These are phyloP conservation scores for Caenorhabditis sp. DNA, from an alignment of 2,888 invertebrate genomes.

Conservation along the genomic window DNA sequence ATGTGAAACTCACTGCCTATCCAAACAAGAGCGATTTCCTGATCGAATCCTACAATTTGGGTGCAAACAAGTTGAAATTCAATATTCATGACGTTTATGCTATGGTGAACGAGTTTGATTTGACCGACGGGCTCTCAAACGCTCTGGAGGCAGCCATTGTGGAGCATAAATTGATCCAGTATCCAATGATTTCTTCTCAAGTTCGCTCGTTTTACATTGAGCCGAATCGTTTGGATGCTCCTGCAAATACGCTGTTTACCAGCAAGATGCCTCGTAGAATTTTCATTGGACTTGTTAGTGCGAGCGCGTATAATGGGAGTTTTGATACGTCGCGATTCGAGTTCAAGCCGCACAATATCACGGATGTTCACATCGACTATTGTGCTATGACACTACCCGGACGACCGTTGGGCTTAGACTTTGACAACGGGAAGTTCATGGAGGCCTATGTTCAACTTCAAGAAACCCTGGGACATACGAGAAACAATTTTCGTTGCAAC, in stretches of 20 bases:
- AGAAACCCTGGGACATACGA: background rate
- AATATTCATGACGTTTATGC: background rate
- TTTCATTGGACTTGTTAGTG: background rate
- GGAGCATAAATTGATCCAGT: background rate
- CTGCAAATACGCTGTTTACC: background rate
- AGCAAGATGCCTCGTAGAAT: background rate
- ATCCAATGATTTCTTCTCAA: background rate
- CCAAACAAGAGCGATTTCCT: constrained; percentile 5
- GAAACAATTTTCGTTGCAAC: background rate
- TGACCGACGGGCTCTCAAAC: background rate
- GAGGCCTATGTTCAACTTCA: background rate
- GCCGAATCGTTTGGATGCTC: background rate
- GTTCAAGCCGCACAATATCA: background rate
- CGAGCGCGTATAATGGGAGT: background rate
- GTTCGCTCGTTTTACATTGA: background rate
- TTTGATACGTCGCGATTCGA: background rate
- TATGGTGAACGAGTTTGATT: background rate
- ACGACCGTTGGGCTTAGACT: background rate
- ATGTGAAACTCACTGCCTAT: background rate
- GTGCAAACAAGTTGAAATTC: background rate
- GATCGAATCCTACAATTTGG: background rate
- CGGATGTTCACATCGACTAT: background rate
- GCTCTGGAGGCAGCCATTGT: background rate
- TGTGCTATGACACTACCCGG: background rate
- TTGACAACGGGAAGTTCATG: background rate